Evolutionary conservation across 1,140 invertebrate species (phyloP).

Genomic region (Drosophila pallidifrons): DNA sequence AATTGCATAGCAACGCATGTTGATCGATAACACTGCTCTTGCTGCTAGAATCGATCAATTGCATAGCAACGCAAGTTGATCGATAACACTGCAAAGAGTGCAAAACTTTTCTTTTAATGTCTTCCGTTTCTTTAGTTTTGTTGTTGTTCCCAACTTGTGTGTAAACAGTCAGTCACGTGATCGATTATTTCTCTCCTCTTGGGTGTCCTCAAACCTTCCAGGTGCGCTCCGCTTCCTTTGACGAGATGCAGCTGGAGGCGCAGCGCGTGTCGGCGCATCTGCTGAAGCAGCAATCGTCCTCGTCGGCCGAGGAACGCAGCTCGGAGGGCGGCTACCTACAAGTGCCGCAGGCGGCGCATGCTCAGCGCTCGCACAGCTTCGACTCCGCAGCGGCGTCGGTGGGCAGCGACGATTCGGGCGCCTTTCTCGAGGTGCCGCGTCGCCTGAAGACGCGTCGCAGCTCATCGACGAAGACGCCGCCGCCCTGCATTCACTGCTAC

Average conservation of each 20-base stretch:
- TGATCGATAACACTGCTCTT: too few species aligned
- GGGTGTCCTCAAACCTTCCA: conserved; percentile 45
- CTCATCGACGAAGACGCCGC: conserved; percentile 87
- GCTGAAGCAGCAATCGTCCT: conserved; percentile 84
- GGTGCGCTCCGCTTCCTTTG: conserved; percentile 92
- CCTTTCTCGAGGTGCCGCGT: conserved; percentile 89
- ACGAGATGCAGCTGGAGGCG: conserved; percentile 93
- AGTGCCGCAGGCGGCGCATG: conserved; percentile 88
- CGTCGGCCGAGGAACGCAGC: conserved; percentile 81
- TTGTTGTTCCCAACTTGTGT: too few species aligned
- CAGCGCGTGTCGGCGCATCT: conserved; percentile 86
- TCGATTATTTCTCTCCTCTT: neutral
- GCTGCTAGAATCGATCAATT: too few species aligned
- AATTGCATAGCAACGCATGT: too few species aligned
- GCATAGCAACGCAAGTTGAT: too few species aligned
- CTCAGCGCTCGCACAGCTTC: conserved; percentile 90
- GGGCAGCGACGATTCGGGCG: conserved; percentile 87
- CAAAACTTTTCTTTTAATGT: too few species aligned
- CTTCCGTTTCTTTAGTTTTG: too few species aligned
- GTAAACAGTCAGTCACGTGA: too few species aligned
- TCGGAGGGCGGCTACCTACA: conserved; percentile 86
- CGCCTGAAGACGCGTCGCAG: conserved; percentile 87
- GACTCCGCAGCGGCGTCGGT: conserved; percentile 89
- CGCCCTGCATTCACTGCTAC: conserved; percentile 88
- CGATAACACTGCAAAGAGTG: too few species aligned